These are phyloP conservation scores for Rotaria macrura DNA, from an alignment of 2,888 invertebrate species.

Conservation along the genomic window DNA sequence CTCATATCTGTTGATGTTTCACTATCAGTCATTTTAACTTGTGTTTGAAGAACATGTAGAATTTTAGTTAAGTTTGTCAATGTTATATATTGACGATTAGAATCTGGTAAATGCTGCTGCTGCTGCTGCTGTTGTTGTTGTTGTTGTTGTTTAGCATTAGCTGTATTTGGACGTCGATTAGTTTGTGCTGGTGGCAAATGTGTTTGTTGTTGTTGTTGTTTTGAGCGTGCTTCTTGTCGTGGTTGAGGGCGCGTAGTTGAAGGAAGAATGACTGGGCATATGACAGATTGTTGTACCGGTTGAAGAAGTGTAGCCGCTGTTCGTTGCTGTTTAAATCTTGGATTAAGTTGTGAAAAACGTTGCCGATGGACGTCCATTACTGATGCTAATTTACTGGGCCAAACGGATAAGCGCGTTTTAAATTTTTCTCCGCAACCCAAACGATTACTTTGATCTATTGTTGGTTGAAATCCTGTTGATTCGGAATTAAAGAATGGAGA, in stretches of 20 bases:
- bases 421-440: background rate
- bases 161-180: background rate
- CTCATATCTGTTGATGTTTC: background rate
- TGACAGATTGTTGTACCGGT: background rate
- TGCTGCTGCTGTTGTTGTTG: background rate
- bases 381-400: background rate
- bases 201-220: background rate
- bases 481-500: background rate
- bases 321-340: background rate
- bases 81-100: background rate
- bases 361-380: background rate
- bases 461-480: conserved; percentile 1
- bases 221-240: background rate
- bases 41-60: background rate
- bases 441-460: background rate
- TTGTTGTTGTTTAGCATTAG: background rate
- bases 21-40: background rate
- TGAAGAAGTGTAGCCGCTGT: background rate
- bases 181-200: background rate
- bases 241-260: background rate
- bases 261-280: background rate
- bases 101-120: too few relatives aligned
- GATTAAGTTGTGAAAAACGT: conserved; percentile 13
- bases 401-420: background rate
- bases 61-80: background rate